Evolutionary conservation across 2,797 vertebrate genomes (phyloP), one percentile per base, ranked within the genome.

Genomic region (Hoplostethus atlanticus): DNA sequence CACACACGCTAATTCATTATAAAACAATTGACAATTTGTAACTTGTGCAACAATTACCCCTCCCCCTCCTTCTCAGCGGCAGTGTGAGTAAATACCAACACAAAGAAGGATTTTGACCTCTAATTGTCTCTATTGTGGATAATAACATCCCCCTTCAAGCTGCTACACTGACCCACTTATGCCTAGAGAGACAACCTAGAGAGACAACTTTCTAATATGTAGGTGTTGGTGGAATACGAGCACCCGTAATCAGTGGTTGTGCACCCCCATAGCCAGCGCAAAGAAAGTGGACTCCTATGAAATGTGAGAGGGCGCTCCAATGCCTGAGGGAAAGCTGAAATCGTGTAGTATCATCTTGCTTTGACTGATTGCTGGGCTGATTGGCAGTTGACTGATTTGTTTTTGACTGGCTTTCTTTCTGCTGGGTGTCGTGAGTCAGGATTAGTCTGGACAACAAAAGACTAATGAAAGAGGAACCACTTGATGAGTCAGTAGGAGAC

Each of bases 401-500:
- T 57, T 46, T 56, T 65, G 51, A 69, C 69, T 64, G 12, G 6
- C 48, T 40, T 38, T 21, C 21, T 21, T 47, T 62, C 47, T 53
- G 8, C 40, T 0, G 48, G 51, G 7, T 25, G 50, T 30, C 77
- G 56, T 40, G 42, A 47, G 48, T 44, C 58, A 44, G 11, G 6
- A 21, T 17, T 30, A 36, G 58, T 58, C 70, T 16, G 50, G 56
- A 31, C 59, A 64, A 82, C 55, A 71, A 76, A 55, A 52, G 53
- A 54, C 5, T 30, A 40, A 73, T 47, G 59, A 69, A 68, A 7
- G 36, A 71, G 65, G 67, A 83, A 54, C 48, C 36, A 47, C n/a
- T 44, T 66, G 51, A 73, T 85, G 76, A 62, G 76, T 81, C 78
- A 71, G 60, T 40, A 25, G 57, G 46, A 81, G 63, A 73, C 71